These are phyloP conservation scores for Nephrotoma flavescens DNA, from an alignment of 2,888 invertebrate genomes.

Conservation along the genomic window DNA sequence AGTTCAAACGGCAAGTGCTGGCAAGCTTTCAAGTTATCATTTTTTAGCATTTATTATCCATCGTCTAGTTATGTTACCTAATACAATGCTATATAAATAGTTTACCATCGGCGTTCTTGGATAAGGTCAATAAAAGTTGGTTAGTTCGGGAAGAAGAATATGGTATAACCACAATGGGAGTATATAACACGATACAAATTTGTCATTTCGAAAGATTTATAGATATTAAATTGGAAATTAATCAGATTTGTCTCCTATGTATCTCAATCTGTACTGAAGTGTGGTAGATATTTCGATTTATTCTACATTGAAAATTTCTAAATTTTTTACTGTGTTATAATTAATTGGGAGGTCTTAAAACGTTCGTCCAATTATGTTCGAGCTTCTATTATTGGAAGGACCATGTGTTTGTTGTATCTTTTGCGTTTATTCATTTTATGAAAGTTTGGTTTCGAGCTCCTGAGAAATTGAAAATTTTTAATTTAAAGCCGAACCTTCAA, in stretches of 20 bases:
- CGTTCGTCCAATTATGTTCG: no score
- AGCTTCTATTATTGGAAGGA: no score
- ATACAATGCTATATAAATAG: background rate
- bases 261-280: background rate
- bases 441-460: no score
- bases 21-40: background rate
- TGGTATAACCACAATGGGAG: background rate
- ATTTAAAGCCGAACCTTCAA: no score
- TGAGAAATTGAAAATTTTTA: no score
- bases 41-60: background rate
- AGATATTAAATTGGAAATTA: background rate
- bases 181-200: background rate
- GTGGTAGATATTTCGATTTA: background rate
- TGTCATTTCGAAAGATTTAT: background rate
- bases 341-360: no score
- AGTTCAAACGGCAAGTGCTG: background rate
- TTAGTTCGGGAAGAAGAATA: background rate
- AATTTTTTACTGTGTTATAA: no score
- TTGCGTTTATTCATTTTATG: no score
- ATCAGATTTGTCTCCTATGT: background rate
- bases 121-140: background rate
- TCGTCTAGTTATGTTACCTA: background rate
- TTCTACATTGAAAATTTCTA: no score
- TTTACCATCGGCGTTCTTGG: background rate
- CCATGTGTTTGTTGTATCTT: no score